Conservation (phyloP, 2,113 vertebrate species). For the Tyto alba region DNA sequence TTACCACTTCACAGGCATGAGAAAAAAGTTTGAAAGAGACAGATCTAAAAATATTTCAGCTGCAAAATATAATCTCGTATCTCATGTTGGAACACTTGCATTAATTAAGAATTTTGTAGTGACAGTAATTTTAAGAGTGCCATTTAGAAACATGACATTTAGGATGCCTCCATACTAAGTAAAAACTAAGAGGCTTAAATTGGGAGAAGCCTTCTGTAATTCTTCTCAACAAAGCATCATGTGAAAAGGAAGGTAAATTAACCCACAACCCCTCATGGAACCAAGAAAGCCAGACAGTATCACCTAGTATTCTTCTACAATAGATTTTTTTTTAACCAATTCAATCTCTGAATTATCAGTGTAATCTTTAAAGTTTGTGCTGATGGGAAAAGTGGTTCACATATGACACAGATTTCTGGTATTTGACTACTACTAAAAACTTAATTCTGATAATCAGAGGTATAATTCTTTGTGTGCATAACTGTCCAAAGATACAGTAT, state of each 20-base stretch:
- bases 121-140: constrained; percentile 36
- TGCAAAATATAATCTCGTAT: constrained; percentile 5
- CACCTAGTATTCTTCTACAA: not conserved
- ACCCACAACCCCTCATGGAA: not conserved
- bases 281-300: not conserved
- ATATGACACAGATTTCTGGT: not conserved
- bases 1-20: not conserved
- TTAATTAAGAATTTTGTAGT: constrained; percentile 50
- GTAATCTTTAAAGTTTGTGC: not conserved
- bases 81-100: constrained; percentile 14
- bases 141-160: constrained; percentile 41
- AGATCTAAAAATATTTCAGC: constrained; percentile 44
- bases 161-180: not conserved
- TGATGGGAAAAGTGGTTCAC: not conserved
- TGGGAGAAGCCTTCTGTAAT: not conserved
- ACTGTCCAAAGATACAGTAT: not conserved
- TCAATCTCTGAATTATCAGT: not conserved
- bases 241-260: not conserved
- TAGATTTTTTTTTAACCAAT: not conserved
- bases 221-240: not conserved
- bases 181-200: constrained; percentile 10
- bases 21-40: not conserved
- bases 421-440: not conserved
- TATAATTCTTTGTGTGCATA: not conserved
- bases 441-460: not conserved